Evolutionary conservation across 92 coral and sea anemone species (phyloP).

Genomic region (Zoanthus solanderi): DNA sequence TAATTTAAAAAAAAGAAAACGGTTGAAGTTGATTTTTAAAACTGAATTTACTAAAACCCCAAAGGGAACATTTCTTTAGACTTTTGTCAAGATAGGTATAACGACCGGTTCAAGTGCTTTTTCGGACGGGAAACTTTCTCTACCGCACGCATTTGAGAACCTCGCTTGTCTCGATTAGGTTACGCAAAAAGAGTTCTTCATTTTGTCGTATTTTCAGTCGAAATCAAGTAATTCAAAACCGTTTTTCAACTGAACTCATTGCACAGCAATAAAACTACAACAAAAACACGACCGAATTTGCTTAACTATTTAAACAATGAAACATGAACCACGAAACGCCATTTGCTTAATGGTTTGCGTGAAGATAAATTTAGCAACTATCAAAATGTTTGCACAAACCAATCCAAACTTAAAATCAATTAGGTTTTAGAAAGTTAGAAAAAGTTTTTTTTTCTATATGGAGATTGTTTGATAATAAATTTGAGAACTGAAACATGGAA

Average conservation of each 20-base stretch:
- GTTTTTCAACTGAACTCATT: background rate
- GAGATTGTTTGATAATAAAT: background rate
- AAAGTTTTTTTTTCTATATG: background rate
- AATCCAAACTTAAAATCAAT: background rate
- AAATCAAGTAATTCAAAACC: background rate
- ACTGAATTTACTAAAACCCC: too few species aligned
- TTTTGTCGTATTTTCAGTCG: too few species aligned
- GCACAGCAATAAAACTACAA: slow-evolving; percentile 29
- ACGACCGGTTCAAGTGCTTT: too few species aligned
- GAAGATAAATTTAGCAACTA: background rate
- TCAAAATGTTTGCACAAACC: background rate
- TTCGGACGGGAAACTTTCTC: too few species aligned
- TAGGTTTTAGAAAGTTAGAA: background rate
- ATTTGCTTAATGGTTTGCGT: slow-evolving; percentile 5
- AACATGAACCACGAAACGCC: slow-evolving; percentile 2
- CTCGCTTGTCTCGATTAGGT: too few species aligned
- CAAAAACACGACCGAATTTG: background rate
- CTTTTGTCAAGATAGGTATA: too few species aligned
- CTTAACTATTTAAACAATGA: slow-evolving; percentile 31
- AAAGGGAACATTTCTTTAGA: too few species aligned
- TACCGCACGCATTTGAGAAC: too few species aligned
- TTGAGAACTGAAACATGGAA: background rate
- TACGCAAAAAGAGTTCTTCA: too few species aligned
- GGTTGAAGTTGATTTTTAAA: too few species aligned
- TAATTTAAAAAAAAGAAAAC: too few species aligned